Evolutionary conservation across 1,140 invertebrate species (phyloP), one percentile per base, ranked within the genome.

Genomic region (Archivesica marissinica): DNA sequence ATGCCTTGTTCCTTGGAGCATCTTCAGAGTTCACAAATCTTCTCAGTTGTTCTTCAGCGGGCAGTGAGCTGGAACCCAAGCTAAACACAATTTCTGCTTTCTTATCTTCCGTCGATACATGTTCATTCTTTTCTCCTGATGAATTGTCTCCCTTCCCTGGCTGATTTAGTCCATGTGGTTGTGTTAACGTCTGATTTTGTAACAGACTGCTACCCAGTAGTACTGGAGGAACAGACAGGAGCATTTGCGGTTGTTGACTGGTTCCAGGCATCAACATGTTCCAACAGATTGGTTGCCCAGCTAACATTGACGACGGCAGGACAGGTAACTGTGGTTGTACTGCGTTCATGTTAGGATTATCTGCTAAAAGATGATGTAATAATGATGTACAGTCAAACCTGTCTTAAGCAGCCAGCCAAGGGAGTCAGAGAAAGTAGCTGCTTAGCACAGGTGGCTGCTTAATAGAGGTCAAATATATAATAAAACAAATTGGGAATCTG

Each of bases 1-100:
- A 85, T n/a, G 82, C 33, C 20, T 85, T 23, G 33, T 68, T 75
- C 54, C 76, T 77, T 13, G 82, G 74, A 4, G 56, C 82, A 23
- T 39, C 3, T 15, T 25, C 41, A 2, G 72, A 77, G 39, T 23
- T 66, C n/a, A 85, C 47, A 50, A 85, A 64, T 3, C n/a, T 20
- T 23, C 64, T 56, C 23, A 83, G n/a, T 38, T 83, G 80, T n/a
- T 83, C 52, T 35, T 83, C 70, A 4, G 30, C 50, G 23, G 68
- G 54, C 2, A 83, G 35, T n/a, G 52, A 30, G 35, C 68, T 75
- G 23, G 66, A 38, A n/a, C 30, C 50, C 7, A 61, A 25, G 4
- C 17, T 56, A 17, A 59, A 54, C 15, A 64, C 39, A 1, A 74
- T 23, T 0, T 44, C 64, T 72, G 25, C 41, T 33, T 64, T 33